Conservation (phyloP, 1,140 invertebrate genomes). For the Tetragonula clypearis region DNA sequence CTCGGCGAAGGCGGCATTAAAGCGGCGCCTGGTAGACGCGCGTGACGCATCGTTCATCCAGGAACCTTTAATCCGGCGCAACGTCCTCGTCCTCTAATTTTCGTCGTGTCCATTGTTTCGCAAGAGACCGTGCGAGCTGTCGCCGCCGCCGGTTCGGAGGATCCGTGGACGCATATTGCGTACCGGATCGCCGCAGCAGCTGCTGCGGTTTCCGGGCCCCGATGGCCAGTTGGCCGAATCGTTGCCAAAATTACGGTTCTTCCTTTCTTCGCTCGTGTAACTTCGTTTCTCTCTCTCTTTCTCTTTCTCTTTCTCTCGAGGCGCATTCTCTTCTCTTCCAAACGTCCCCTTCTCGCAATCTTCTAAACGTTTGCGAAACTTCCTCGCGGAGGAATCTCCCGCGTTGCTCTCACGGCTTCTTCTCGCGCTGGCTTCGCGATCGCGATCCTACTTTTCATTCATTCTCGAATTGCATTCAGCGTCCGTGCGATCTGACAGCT, state of each 20-base stretch:
- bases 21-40: not conserved
- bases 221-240: constrained; percentile 65
- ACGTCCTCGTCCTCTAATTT: constrained; percentile 32
- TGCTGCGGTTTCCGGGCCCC: constrained; percentile 67
- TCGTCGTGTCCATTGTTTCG: constrained; percentile 44
- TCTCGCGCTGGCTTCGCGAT: not conserved
- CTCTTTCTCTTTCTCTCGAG: not conserved
- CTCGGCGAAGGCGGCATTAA: not conserved
- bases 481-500: not conserved
- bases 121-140: constrained; percentile 6
- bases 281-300: constrained; percentile 1
- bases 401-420: too few species aligned
- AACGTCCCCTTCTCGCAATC: too few species aligned
- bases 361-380: not conserved
- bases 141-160: constrained; percentile 13
- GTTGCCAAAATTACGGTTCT: constrained; percentile 66
- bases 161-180: constrained; percentile 55
- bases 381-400: not conserved
- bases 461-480: constrained; percentile 7
- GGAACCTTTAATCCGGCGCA: constrained; percentile 40
- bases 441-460: not conserved
- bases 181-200: constrained; percentile 65
- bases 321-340: too few species aligned
- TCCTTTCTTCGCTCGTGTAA: constrained; percentile 41
- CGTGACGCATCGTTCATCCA: constrained; percentile 16